Percentiles rank a stretch among this genome's conserved stretches.
Conservation (phyloP, 2,888 invertebrate species). For the Brenthis ino region DNA sequence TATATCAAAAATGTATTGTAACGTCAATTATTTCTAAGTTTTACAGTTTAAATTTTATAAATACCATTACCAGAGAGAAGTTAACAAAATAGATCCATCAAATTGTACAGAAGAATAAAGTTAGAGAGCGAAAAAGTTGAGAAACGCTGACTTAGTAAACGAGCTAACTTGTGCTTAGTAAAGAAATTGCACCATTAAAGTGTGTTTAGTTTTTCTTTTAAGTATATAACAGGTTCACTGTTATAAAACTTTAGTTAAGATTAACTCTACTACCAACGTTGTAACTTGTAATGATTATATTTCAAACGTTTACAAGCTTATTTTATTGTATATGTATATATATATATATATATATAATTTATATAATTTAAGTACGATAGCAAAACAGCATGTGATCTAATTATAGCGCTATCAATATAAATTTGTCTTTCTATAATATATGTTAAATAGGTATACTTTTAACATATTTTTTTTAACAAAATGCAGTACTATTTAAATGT, state of each 20-base stretch:
- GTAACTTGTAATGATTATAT: constrained; percentile 6
- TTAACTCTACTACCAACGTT: background rate
- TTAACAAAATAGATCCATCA: constrained; percentile 19
- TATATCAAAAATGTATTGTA: background rate
- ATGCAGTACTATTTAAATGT: too few relatives aligned
- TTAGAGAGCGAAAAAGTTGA: constrained; percentile 13
- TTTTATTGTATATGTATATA: background rate
- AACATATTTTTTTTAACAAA: too few relatives aligned
- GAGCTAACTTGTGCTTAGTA: constrained; percentile 28
- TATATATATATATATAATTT: too few relatives aligned
- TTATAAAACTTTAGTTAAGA: constrained; percentile 11
- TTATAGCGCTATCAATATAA: too few relatives aligned
- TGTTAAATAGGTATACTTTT: too few relatives aligned
- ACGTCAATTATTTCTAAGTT: background rate
- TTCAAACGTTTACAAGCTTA: background rate
- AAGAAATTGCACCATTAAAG: constrained; percentile 28
- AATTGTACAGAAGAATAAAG: constrained; percentile 20
- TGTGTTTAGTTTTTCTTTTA: constrained; percentile 27
- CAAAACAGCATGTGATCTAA: too few relatives aligned
- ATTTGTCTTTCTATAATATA: too few relatives aligned
- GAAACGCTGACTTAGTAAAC: constrained; percentile 27
- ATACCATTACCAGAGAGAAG: constrained; percentile 11
- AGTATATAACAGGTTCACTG: constrained; percentile 20
- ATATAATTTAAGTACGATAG: too few relatives aligned
- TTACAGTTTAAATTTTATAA: constrained; percentile 6